phyloP scores from a whole-genome alignment of 1,140 invertebrate species.

The Macrobrachium nipponense region DNA sequence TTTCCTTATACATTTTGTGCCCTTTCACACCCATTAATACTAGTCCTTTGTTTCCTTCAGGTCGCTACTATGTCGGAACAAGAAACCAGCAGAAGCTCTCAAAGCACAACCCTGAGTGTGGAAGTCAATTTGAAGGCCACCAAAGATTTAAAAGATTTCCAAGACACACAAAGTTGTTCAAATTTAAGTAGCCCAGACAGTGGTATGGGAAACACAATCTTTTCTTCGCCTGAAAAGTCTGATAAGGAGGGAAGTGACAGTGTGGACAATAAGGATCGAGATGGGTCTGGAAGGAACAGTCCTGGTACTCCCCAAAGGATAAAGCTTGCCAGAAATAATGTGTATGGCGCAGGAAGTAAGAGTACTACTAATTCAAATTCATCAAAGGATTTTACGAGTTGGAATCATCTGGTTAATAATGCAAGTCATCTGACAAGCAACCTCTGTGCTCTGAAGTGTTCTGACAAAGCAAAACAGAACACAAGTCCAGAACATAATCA shows the following conservation, averaged over 20 bases:
- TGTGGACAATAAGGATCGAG: constrained; percentile 19
- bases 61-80: constrained; percentile 52
- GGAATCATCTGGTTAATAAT: no score
- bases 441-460: no score
- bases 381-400: no score
- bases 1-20: no score
- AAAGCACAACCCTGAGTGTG: constrained; percentile 15
- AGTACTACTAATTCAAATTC: no score
- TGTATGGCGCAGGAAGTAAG: no score
- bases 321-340: neutral
- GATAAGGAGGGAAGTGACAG: constrained; percentile 19
- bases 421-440: no score
- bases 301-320: neutral
- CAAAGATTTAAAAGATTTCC: neutral
- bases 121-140: neutral
- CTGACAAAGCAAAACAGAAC: no score
- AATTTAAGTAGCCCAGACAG: constrained; percentile 21
- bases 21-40: neutral
- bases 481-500: no score
- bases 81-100: constrained; percentile 53
- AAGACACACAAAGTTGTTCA: neutral
- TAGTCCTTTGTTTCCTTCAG: constrained; percentile 8
- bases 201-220: constrained; percentile 52
- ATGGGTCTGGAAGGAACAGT: neutral
- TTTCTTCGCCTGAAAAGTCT: constrained; percentile 41